These are phyloP conservation scores for Dryocosmus kuriphilus DNA, from an alignment of 2,888 invertebrate genomes.

Conservation along the genomic window DNA sequence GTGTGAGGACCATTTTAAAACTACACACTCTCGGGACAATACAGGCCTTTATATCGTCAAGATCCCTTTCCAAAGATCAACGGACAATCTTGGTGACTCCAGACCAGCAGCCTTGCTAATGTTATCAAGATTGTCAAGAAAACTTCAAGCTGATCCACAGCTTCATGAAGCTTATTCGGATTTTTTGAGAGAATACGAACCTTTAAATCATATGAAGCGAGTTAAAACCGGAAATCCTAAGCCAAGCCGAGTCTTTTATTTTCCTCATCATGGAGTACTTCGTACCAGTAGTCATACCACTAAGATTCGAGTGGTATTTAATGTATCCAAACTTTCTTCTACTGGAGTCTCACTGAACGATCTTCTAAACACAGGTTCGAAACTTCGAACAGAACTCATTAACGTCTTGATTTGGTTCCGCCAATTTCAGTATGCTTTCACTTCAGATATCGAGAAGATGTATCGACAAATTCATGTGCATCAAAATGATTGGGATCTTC, in stretches of 20 bases:
- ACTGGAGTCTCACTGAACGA: too few relatives aligned
- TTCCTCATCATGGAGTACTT: too few relatives aligned
- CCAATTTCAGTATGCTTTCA: too few relatives aligned
- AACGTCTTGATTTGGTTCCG: too few relatives aligned
- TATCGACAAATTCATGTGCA: constrained; percentile 37
- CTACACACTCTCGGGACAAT: not conserved
- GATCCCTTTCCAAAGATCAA: not conserved
- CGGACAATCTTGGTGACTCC: not conserved
- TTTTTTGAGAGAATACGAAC: constrained; percentile 51
- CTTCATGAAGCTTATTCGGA: too few relatives aligned
- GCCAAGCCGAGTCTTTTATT: too few relatives aligned
- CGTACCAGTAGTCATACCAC: too few relatives aligned
- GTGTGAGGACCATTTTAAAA: too few relatives aligned
- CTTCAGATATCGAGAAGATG: constrained; percentile 68
- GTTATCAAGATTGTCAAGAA: too few relatives aligned
- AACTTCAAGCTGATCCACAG: too few relatives aligned
- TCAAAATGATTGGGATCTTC: constrained; percentile 55
- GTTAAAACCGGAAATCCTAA: too few relatives aligned
- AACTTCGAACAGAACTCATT: too few relatives aligned
- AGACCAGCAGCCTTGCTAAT: not conserved
- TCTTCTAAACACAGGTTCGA: constrained; percentile 58
- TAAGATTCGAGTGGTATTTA: not conserved
- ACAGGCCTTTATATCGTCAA: not conserved
- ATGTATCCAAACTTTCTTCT: constrained; percentile 51
- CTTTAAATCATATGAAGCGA: constrained; percentile 20